phyloP scores from a whole-genome alignment of 2,888 invertebrate species.

The Protodeltote pygarga region DNA sequence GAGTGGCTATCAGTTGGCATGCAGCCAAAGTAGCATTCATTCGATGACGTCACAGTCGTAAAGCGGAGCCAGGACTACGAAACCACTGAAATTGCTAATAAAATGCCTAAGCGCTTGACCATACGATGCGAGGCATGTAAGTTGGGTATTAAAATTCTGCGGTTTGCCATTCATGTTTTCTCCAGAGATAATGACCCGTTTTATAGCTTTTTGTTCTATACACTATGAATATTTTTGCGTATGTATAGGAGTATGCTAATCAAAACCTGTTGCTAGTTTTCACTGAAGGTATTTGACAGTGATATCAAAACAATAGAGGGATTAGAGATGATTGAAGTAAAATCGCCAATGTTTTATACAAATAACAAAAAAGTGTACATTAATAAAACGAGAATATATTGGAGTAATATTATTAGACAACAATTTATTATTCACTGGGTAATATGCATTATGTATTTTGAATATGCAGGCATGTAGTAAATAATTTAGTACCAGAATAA shows the following conservation, averaged over 20 bases:
- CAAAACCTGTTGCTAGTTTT: slow-evolving; percentile 26
- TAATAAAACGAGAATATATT: no score
- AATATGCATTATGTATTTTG: no score
- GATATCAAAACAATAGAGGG: no score
- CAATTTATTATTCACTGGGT: no score
- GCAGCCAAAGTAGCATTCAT: slow-evolving; percentile 74
- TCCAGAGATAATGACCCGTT: slow-evolving; percentile 17
- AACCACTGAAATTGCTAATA: slow-evolving; percentile 42
- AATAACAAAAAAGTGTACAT: no score
- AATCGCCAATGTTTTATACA: no score
- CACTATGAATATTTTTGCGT: background rate
- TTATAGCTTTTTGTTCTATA: slow-evolving; percentile 2
- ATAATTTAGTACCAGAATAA: no score
- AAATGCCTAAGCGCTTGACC: slow-evolving; percentile 44
- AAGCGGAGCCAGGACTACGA: slow-evolving; percentile 36
- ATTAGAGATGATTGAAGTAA: no score
- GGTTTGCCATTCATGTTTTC: slow-evolving; percentile 7
- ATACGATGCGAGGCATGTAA: slow-evolving; percentile 19
- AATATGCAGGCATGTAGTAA: no score
- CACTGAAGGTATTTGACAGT: no score
- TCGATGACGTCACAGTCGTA: slow-evolving; percentile 67
- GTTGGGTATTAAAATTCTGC: slow-evolving; percentile 37
- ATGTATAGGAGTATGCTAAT: slow-evolving; percentile 7
- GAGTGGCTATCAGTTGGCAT: slow-evolving; percentile 80
- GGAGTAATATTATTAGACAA: no score